Evolutionary conservation across 1,140 invertebrate genomes (phyloP).

Genomic region (Calephelis nemesis): DNA sequence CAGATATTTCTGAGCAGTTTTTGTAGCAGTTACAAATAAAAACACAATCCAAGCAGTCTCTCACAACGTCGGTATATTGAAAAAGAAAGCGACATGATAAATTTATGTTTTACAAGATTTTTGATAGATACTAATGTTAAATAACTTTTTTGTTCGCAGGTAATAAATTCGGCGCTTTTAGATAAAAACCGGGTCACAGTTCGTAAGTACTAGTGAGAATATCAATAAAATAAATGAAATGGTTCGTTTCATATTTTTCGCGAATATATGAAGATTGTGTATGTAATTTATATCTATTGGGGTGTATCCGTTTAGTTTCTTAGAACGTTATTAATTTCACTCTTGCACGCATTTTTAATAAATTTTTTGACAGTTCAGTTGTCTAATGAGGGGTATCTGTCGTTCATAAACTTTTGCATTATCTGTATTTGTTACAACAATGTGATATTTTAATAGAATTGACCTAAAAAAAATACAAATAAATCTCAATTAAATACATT

Average conservation of each 20-base stretch:
- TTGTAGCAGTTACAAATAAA: too few species aligned
- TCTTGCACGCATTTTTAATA: neutral
- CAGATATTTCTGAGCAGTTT: too few species aligned
- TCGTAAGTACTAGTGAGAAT: neutral
- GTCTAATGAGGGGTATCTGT: too few species aligned
- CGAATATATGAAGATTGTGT: neutral
- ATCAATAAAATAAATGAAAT: conserved; percentile 1
- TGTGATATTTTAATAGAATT: neutral
- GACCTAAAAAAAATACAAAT: too few species aligned
- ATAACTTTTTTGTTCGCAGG: neutral
- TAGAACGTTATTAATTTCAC: neutral
- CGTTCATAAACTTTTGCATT: too few species aligned
- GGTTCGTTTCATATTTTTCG: neutral
- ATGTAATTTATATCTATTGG: neutral
- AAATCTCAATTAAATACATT: too few species aligned
- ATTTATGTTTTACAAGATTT: too few species aligned
- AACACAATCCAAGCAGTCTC: too few species aligned
- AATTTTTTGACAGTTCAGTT: neutral
- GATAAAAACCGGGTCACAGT: neutral
- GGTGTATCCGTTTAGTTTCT: neutral
- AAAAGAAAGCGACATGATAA: too few species aligned
- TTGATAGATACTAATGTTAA: neutral
- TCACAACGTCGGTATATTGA: too few species aligned
- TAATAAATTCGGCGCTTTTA: neutral
- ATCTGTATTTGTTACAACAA: neutral